These are phyloP conservation scores for Apomyelois bistriatella DNA, from an alignment of 2,888 invertebrate species.

Conservation along the genomic window DNA sequence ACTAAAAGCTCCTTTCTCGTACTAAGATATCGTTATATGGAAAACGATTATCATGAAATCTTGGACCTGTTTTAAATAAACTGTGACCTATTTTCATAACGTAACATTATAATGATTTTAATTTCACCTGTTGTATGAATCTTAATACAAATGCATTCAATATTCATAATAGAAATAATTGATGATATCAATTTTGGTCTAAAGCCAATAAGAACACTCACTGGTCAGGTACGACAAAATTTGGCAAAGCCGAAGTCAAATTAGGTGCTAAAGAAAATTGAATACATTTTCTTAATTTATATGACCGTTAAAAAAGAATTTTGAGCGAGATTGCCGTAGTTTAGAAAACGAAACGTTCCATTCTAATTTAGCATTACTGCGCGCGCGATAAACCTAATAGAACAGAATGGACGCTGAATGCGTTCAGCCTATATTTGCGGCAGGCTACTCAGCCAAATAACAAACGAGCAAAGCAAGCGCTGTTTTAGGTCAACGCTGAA, in stretches of 20 bases:
- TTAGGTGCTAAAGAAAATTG: not conserved
- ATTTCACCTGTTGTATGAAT: too few species aligned
- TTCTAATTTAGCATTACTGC: too few species aligned
- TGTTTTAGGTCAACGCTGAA: constrained; percentile 80
- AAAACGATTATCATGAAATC: too few species aligned
- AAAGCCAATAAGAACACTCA: not conserved
- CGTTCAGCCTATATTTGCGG: constrained; percentile 36
- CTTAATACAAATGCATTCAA: not conserved
- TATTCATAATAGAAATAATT: not conserved
- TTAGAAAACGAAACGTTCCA: too few species aligned
- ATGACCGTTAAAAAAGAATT: too few species aligned
- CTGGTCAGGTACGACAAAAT: not conserved
- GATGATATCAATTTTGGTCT: not conserved
- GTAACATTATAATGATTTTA: too few species aligned
- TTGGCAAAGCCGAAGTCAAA: not conserved
- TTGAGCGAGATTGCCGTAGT: too few species aligned
- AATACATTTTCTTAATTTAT: not conserved
- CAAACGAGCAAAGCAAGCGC: constrained; percentile 76
- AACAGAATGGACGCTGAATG: constrained; percentile 27
- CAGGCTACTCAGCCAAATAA: constrained; percentile 63
- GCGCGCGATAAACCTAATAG: not conserved
- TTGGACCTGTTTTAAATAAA: too few species aligned
- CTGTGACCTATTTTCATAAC: too few species aligned
- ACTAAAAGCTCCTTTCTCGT: too few species aligned
- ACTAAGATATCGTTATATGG: too few species aligned